phyloP scores from a whole-genome alignment of 1,140 invertebrate genomes.

The Danaus plexippus region DNA sequence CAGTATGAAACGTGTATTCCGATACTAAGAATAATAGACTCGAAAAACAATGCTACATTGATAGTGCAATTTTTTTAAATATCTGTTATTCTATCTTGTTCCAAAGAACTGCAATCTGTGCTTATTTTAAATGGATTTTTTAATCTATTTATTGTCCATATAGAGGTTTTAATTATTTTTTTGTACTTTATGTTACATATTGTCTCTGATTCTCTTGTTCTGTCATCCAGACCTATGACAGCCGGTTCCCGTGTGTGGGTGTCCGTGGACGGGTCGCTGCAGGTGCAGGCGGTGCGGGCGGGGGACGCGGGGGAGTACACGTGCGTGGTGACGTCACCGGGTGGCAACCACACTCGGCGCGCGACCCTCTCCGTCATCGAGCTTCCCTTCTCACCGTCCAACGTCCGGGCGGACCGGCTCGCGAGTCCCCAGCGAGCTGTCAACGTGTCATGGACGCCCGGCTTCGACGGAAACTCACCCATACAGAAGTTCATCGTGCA shows the following conservation, averaged over 20 bases:
- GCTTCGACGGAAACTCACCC: conserved; percentile 97
- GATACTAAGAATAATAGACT: too few species aligned
- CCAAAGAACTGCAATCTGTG: too few species aligned
- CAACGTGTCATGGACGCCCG: conserved; percentile 94
- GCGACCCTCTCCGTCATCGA: conserved; percentile 92
- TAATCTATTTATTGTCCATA: too few species aligned
- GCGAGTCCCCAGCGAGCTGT: conserved; percentile 78
- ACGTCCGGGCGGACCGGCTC: conserved; percentile 83
- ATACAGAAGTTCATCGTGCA: conserved; percentile 95
- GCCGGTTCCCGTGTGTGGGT: conserved; percentile 80
- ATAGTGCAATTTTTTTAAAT: too few species aligned
- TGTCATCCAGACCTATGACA: conserved; percentile 73
- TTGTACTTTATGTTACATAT: too few species aligned
- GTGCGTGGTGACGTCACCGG: conserved; percentile 87
- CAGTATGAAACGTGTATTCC: too few species aligned
- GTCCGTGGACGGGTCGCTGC: conserved; percentile 82
- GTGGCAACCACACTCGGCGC: conserved; percentile 91
- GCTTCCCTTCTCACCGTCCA: conserved; percentile 91
- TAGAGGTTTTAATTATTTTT: too few species aligned
- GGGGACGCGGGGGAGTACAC: conserved; percentile 87
- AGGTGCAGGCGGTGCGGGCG: conserved; percentile 85
- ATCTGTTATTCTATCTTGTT: too few species aligned
- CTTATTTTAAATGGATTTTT: too few species aligned
- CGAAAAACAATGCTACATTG: too few species aligned
- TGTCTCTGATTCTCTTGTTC: too few species aligned